phyloP scores from a whole-genome alignment of 2,113 vertebrate species.

The Triplophysa tibetana region DNA sequence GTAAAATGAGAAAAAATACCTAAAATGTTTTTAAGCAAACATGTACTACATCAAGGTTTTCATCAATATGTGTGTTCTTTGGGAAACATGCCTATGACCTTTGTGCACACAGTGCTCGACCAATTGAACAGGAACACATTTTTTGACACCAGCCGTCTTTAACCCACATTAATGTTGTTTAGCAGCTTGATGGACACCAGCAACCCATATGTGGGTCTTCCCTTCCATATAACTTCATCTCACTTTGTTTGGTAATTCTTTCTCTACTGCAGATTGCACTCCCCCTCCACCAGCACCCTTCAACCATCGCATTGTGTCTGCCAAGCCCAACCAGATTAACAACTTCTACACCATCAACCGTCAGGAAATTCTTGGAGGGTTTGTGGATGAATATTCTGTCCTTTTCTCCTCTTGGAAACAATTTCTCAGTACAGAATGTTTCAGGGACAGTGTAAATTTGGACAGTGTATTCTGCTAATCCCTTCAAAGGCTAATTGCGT shows the following conservation, averaged over 20 bases:
- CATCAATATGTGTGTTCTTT: no score
- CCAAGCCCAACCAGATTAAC: slow-evolving; percentile 84
- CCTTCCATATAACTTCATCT: not conserved
- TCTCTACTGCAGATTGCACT: slow-evolving; percentile 73
- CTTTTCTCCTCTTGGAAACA: not conserved
- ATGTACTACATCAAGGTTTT: no score
- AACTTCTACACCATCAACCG: slow-evolving; percentile 88
- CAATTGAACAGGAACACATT: no score
- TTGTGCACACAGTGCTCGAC: no score
- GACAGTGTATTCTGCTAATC: slow-evolving; percentile 44
- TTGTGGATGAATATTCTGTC: slow-evolving; percentile 56
- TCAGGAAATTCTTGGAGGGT: slow-evolving; percentile 91
- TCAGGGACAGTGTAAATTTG: slow-evolving; percentile 45
- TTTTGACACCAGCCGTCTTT: no score
- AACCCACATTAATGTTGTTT: slow-evolving; percentile 1
- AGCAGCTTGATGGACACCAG: not conserved
- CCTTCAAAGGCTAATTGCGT: slow-evolving; percentile 55
- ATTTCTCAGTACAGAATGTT: slow-evolving; percentile 42
- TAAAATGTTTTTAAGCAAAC: no score
- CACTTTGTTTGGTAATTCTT: slow-evolving; percentile 29
- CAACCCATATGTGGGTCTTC: not conserved
- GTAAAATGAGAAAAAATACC: no score
- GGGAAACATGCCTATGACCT: no score
- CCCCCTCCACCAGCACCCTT: slow-evolving; percentile 85
- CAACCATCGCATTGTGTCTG: slow-evolving; percentile 86